Evolutionary conservation across 2,113 vertebrate genomes (phyloP).

Genomic region (Menura novaehollandiae): DNA sequence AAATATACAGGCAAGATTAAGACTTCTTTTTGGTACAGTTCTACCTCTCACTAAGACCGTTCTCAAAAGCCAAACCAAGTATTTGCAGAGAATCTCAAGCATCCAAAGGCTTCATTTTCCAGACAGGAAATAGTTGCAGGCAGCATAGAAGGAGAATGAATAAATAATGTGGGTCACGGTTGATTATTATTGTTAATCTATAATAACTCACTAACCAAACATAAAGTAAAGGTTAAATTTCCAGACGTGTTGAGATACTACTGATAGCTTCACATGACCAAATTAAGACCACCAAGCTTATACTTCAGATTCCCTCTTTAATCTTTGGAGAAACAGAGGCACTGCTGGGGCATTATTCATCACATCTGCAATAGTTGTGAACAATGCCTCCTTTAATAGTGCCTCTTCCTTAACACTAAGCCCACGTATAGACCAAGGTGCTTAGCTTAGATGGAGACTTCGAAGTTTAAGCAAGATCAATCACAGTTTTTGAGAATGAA

Average conservation of each 20-base stretch:
- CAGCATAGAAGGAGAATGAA: neutral
- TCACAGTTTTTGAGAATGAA: neutral
- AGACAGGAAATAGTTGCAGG: neutral
- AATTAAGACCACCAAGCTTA: neutral
- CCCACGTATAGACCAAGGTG: neutral
- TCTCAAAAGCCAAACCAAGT: neutral
- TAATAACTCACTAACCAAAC: constrained; percentile 32
- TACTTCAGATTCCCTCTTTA: neutral
- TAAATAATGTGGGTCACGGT: constrained; percentile 9
- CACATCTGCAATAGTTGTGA: neutral
- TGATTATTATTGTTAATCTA: constrained; percentile 33
- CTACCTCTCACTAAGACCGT: neutral
- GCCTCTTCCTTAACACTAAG: neutral
- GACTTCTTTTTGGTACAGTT: neutral
- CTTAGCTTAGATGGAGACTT: neutral
- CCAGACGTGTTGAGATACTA: neutral
- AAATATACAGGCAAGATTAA: neutral
- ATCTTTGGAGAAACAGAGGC: neutral
- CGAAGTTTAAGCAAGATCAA: neutral
- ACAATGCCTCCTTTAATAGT: neutral
- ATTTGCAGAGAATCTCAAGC: neutral
- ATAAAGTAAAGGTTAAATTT: constrained; percentile 31
- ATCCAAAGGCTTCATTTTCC: neutral
- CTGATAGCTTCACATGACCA: neutral
- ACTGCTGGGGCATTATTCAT: neutral